Base-by-base conservation (phyloP, 2,113 vertebrate genomes). In the Copsychus sechellarum region DNA sequence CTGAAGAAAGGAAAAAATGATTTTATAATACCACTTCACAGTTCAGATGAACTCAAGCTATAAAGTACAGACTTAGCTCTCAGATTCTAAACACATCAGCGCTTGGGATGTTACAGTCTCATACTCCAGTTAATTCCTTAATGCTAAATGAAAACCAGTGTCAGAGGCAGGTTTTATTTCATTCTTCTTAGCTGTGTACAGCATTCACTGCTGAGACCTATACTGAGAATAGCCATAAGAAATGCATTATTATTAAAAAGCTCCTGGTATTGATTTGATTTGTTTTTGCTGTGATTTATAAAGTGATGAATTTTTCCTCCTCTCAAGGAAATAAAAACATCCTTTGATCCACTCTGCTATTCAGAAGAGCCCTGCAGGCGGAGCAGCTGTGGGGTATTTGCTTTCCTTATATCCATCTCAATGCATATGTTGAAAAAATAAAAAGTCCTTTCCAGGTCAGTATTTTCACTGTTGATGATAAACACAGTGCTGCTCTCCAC, bases 221-320 rank as follows among this genome's bases (percentile, higher is more conserved):
- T 42, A 57, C 28, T 66, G 23, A 86, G 42, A 34, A 48, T 2
- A 83, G 20, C 57, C 85, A 61, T 60, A 85, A 86, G 88, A 94
- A 93, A 94, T 34, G 60, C 56, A 92, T 88, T 95, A 76, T 85
- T 92, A 83, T 83, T 94, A 93, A 78, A 96, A 93, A 78, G 66
- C 67, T 94, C 47, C 92, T 94, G 93, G 92, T 93, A 94, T 77
- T 96, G 85, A 90, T 95, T 95, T 93, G 53, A 92, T 83, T 88
- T 83, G 81, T 7, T 92, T 92, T 95, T 93, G 76, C 90, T 82
- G 43, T 81, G 88, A 94, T 94, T 96, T 96, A 95, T 89, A 83
- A 95, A 93, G 78, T 81, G 85, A 92, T 92, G 87, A 95, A 88
- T 96, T 96, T 92, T 95, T 95, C 85, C 90, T 92, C 85, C 93